phyloP scores from a whole-genome alignment of 2,888 invertebrate species.

The Xestia c-nigrum region DNA sequence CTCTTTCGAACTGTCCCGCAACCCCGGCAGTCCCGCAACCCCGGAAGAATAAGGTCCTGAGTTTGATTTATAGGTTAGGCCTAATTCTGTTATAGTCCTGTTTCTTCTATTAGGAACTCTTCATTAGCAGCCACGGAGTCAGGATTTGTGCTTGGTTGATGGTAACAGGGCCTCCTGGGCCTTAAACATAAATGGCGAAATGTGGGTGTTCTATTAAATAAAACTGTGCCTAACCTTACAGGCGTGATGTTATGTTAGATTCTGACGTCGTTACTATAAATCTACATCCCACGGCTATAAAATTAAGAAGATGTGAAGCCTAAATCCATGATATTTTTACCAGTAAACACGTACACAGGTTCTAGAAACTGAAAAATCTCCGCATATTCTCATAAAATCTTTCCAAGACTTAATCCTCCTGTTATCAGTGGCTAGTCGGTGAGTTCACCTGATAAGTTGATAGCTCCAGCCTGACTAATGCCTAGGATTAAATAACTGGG shows the following conservation, averaged over 20 bases:
- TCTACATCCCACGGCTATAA: not conserved
- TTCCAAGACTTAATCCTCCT: conserved; percentile 49
- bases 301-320: not conserved
- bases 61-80: no score
- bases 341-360: not conserved
- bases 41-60: no score
- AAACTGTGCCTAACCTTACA: no score
- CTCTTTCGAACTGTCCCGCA: no score
- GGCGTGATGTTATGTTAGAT: not conserved
- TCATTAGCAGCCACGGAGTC: no score
- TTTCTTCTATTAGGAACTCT: no score
- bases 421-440: conserved; percentile 51
- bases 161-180: no score
- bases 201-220: no score
- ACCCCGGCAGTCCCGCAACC: no score
- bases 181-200: no score
- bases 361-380: conserved; percentile 40
- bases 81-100: no score
- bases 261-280: not conserved
- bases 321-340: conserved; percentile 20
- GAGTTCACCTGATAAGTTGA: conserved; percentile 35
- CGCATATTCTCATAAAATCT: conserved; percentile 30
- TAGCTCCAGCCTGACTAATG: conserved; percentile 49
- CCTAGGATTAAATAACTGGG: conserved; percentile 60
- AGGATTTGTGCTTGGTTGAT: no score